These are phyloP conservation scores for Hymenochirus boettgeri DNA, from an alignment of 2,113 vertebrate species.

Conservation along the genomic window DNA sequence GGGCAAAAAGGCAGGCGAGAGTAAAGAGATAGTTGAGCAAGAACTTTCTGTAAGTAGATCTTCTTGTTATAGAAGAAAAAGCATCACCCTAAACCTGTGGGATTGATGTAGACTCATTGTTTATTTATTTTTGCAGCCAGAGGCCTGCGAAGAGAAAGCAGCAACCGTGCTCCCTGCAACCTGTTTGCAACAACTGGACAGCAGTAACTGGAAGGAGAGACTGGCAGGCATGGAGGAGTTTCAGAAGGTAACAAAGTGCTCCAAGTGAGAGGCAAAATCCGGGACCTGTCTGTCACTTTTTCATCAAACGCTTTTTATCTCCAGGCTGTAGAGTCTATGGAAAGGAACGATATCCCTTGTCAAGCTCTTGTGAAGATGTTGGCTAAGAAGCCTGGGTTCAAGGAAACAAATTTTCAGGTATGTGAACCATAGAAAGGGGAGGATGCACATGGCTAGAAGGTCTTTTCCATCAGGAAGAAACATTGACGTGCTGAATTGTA, in stretches of 20 bases:
- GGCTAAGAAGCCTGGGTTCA: slow-evolving; percentile 97
- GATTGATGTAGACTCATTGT: background rate
- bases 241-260: slow-evolving; percentile 70
- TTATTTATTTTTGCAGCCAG: slow-evolving; percentile 63
- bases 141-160: slow-evolving; percentile 89
- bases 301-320: background rate
- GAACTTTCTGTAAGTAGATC: slow-evolving; percentile 81
- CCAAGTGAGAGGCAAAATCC: background rate
- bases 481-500: too few species aligned
- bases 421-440: background rate
- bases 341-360: slow-evolving; percentile 82
- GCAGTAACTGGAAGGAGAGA: slow-evolving; percentile 94
- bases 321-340: slow-evolving; percentile 91
- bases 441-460: too few species aligned
- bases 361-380: slow-evolving; percentile 93
- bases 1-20: slow-evolving; percentile 75
- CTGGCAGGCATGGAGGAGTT: slow-evolving; percentile 97
- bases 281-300: background rate
- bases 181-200: slow-evolving; percentile 87
- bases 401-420: slow-evolving; percentile 99
- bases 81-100: background rate
- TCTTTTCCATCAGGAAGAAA: too few species aligned
- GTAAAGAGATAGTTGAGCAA: slow-evolving; percentile 75
- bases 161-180: slow-evolving; percentile 81
- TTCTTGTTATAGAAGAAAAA: background rate